Conservation (phyloP, 2,113 vertebrate genomes). For the Onychostruthus taczanowskii region DNA sequence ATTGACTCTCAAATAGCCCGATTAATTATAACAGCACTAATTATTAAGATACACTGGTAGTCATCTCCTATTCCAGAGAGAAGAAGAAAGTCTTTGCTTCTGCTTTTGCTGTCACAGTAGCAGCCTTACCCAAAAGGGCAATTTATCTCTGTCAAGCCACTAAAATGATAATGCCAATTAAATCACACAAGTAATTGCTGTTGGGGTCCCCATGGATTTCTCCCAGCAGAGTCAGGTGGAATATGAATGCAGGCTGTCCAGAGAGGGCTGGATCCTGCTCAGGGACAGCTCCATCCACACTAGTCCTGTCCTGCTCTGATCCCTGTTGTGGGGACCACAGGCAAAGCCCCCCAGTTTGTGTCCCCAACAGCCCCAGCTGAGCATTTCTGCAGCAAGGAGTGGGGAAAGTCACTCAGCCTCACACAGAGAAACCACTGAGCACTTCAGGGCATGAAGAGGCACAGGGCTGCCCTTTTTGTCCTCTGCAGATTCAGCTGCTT, state of each 20-base stretch:
- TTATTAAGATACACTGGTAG: slow-evolving; percentile 74
- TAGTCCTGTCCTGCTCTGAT: neutral
- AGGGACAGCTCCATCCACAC: neutral
- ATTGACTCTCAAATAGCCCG: slow-evolving; percentile 71
- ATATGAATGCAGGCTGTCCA: slow-evolving; percentile 75
- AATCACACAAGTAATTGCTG: slow-evolving; percentile 90
- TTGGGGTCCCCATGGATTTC: slow-evolving; percentile 77
- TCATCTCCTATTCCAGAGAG: slow-evolving; percentile 49
- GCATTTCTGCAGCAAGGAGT: neutral
- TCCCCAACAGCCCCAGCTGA: neutral
- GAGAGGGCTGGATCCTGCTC: neutral
- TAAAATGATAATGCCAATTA: slow-evolving; percentile 97
- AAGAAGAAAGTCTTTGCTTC: slow-evolving; percentile 39
- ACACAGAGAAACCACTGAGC: neutral
- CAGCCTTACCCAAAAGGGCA: slow-evolving; percentile 68
- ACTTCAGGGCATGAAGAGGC: neutral
- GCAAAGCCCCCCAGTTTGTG: neutral
- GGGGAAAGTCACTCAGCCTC: neutral
- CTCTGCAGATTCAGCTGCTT: neutral
- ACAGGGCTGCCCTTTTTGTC: neutral
- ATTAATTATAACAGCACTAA: slow-evolving; percentile 74
- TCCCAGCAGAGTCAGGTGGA: slow-evolving; percentile 75
- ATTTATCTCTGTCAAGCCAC: slow-evolving; percentile 91
- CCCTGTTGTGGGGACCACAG: fast-evolving
- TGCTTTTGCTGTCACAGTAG: slow-evolving; percentile 63